Evolutionary conservation across 2,888 invertebrate genomes (phyloP), one percentile per base, ranked within the genome.

Genomic region (Girardia tigrina): DNA sequence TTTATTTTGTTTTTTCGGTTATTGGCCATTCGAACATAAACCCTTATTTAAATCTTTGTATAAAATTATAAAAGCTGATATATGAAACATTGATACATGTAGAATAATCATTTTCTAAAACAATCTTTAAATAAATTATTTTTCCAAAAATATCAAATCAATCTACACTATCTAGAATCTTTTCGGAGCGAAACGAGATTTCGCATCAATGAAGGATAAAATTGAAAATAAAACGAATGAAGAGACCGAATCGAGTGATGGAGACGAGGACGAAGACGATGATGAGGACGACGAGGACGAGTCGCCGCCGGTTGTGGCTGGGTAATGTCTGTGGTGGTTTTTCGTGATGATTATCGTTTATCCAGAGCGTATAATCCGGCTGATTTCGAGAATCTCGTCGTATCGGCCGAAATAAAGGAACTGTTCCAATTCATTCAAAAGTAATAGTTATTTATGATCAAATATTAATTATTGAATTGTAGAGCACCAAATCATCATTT

Each of bases 351-450:
- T n/a, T n/a, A n/a, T n/a, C n/a, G 36, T 16, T 16, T 12, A 80
- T 80, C 2, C 80, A 84, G 87, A 73, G 85, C 86, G 0, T 92
- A 92, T 83, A 90, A 92, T 84, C 90, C 92, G 0, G 88, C 89
- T 79, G 88, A 90, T 79, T 95, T 89, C 86, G 90, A 91, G 78
- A 88, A 90, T 81, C 85, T 95, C 77, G 88, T 90, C 77, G 90
- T 91, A 72, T 88, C 90, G 0, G 86, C 89, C 0, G 94, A 95
- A 78, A 88, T 94, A 79, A 91, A 91, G 82, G 93, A 94, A 80
- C 86, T 95, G 4, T 94, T 97, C 85, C 90, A 91, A 81, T 92
- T 91, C 81, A 94, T 97, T 78, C 89, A 90, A 80, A 90, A 90
- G 91, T 90, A 84, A 85, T 80, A 72, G 42, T 70, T 29, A 6